These are phyloP conservation scores for Cranoglanis bouderius DNA, from an alignment of 2,113 vertebrate species.

Conservation along the genomic window DNA sequence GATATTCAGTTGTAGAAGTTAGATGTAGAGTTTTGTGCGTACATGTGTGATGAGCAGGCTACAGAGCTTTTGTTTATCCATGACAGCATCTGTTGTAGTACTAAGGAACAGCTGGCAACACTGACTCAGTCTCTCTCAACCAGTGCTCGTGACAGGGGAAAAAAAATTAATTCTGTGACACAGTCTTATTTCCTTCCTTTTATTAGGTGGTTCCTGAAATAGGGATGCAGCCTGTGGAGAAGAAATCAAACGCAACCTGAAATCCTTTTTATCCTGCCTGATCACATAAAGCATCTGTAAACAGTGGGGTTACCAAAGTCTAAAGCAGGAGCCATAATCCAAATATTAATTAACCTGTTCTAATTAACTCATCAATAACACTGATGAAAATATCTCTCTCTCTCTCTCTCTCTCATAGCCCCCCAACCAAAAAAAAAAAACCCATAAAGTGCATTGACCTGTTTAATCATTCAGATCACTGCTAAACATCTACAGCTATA, in stretches of 20 bases:
- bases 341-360: constrained; percentile 8
- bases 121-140: constrained; percentile 6
- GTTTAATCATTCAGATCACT: constrained; percentile 8
- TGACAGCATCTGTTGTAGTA: constrained; percentile 29
- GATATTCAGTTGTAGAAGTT: neutral
- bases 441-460: neutral
- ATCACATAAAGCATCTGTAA: neutral
- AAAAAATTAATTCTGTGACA: neutral
- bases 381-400: neutral
- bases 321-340: neutral
- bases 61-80: constrained; percentile 21
- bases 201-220: neutral
- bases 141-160: neutral
- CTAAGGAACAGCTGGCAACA: constrained; percentile 37
- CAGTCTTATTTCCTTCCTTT: neutral
- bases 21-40: neutral
- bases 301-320: neutral
- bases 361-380: neutral
- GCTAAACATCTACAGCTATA: neutral
- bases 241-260: constrained; percentile 16
- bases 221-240: neutral
- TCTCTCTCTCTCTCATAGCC: neutral
- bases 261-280: neutral
- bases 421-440: neutral
- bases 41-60: constrained; percentile 12